Evolutionary conservation across 1,140 invertebrate genomes (phyloP).

Genomic region (Drosophila mojavensis): DNA sequence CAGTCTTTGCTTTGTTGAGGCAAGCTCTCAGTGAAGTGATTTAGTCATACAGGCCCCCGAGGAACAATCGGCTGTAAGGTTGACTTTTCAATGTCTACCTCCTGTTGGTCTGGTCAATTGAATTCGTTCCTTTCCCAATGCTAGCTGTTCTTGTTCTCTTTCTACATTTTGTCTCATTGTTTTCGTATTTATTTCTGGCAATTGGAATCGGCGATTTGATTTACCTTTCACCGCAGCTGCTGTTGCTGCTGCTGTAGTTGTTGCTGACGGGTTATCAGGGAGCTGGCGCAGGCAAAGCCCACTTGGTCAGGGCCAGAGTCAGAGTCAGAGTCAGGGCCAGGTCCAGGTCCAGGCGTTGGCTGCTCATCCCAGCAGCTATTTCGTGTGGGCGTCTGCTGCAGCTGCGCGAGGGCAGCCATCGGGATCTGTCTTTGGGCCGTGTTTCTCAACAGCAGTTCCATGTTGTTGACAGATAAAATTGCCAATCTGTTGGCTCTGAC

Average conservation of each 20-base stretch:
- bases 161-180: slow-evolving; percentile 4
- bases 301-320: slow-evolving; percentile 4
- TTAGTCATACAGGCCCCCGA: background rate
- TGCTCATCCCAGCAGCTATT: slow-evolving; percentile 38
- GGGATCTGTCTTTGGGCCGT: slow-evolving; percentile 12
- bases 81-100: background rate
- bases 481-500: slow-evolving; percentile 60
- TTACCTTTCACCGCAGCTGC: slow-evolving; percentile 54
- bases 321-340: background rate
- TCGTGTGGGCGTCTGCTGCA: slow-evolving; percentile 61
- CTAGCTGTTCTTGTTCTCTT: background rate
- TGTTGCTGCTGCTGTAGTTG: slow-evolving; percentile 16
- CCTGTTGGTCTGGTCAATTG: background rate
- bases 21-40: background rate
- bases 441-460: slow-evolving; percentile 46
- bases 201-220: slow-evolving; percentile 19
- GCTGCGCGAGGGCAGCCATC: slow-evolving; percentile 1
- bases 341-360: slow-evolving; percentile 14
- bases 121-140: background rate
- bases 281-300: slow-evolving; percentile 5
- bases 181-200: slow-evolving; percentile 5
- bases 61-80: background rate
- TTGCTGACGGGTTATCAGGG: slow-evolving; percentile 10
- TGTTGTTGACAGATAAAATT: slow-evolving; percentile 81
- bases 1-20: background rate